Conservation (phyloP, 2,113 vertebrate genomes). For the Ophthalmolycus amberensis region DNA sequence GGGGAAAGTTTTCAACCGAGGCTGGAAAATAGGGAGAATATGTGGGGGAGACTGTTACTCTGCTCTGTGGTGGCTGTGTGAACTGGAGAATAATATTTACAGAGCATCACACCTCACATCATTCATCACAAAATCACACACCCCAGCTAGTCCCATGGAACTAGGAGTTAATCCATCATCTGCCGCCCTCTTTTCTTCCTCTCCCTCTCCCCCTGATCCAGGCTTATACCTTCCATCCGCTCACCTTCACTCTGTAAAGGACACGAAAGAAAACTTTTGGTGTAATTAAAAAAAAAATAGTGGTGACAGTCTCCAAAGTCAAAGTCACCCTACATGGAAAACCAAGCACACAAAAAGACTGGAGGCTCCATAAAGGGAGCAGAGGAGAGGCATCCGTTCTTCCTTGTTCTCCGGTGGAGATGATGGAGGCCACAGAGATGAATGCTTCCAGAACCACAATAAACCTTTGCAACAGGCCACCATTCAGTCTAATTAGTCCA, state of each 20-base stretch:
- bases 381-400: constrained; percentile 50
- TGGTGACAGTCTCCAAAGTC: constrained; percentile 71
- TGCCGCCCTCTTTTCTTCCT: constrained; percentile 63
- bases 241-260: constrained; percentile 78
- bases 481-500: constrained; percentile 62
- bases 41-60: constrained; percentile 11
- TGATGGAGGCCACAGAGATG: constrained; percentile 62
- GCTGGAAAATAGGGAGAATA: constrained; percentile 3
- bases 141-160: constrained; percentile 77
- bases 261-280: constrained; percentile 71
- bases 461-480: constrained; percentile 53
- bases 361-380: constrained; percentile 38
- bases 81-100: constrained; percentile 77
- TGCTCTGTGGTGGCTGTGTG: constrained; percentile 46
- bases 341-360: constrained; percentile 58
- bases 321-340: constrained; percentile 72
- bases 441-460: constrained; percentile 43
- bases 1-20: constrained; percentile 33
- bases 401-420: constrained; percentile 32
- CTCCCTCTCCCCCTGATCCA: constrained; percentile 64
- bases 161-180: constrained; percentile 82
- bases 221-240: constrained; percentile 70
- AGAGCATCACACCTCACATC: constrained; percentile 71
- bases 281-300: constrained; percentile 66
- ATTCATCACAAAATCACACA: constrained; percentile 79